Conservation (phyloP, 2,113 vertebrate species). For the Grantiella picta region DNA sequence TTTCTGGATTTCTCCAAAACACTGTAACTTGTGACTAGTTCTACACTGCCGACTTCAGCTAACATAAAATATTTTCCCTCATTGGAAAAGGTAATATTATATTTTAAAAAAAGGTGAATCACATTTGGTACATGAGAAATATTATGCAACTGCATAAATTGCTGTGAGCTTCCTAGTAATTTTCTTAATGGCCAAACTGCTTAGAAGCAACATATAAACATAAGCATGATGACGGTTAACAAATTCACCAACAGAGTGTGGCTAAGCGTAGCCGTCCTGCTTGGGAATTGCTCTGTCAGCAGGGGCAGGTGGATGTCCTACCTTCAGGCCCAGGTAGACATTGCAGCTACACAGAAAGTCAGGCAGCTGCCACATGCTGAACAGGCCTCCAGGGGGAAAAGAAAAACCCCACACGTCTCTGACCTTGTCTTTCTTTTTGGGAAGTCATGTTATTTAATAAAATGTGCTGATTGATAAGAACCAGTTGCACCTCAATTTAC, state of each 20-base stretch:
- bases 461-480: neutral
- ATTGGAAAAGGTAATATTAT: neutral
- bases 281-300: neutral
- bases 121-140: neutral
- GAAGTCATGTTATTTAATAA: neutral
- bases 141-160: neutral
- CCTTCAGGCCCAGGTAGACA: neutral
- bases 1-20: neutral
- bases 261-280: neutral
- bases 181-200: neutral
- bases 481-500: neutral
- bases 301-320: neutral
- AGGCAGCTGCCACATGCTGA: neutral
- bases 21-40: neutral
- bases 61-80: neutral
- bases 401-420: neutral
- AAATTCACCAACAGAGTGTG: neutral
- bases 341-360: neutral
- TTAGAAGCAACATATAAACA: neutral
- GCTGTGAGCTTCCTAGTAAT: neutral
- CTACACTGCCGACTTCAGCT: neutral
- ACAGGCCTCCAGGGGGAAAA: neutral
- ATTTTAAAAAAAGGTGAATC: neutral
- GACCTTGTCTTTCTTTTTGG: neutral
- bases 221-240: neutral